Evolutionary conservation across 2,113 vertebrate genomes (phyloP), one percentile per base, ranked within the genome.

Genomic region (Monopterus albus): DNA sequence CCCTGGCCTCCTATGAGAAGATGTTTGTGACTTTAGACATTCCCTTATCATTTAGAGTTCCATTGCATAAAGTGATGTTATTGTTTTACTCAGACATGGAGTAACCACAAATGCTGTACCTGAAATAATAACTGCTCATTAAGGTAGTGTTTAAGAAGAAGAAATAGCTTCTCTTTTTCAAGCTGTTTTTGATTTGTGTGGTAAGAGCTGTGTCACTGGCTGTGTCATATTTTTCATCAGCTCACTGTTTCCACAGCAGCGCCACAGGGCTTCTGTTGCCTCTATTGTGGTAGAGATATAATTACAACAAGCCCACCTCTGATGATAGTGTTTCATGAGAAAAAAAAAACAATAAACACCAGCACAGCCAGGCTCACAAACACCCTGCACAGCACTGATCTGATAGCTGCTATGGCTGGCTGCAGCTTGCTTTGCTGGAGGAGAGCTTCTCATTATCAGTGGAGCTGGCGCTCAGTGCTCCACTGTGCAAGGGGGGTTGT

Each of bases 281-380:
- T 84, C 67, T 77, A 71, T 89, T 84, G 82, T 82, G 64, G 63
- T 26, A 51, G 56, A 82, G 65, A 82, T 80, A 82, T 89, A 89
- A 88, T 90, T 87, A 87, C 74, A 84, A 82, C 68, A 58, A 75
- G 84, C 72, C 82, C 75, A 84, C 84, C 81, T 87, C 82, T 71
- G 87, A 82, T 82, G 75, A 86, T 71, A 81, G 57, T 61, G 76
- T n/a, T n/a, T n/a, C 81, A 83, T 87, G 70, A 51, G 52, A 60
- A 64, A 78, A 80, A 72, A 82, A 84, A 78, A 73, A 65, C 68
- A 84, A 83, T 87, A 87, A 87, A 82, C 86, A 85, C 49, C 47
- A 62, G 46, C 75, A 68, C 18, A 35, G 62, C 62, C 59, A 45
- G 28, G 62, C 71, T 59, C 20, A 6, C 72, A 74, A 62, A 76